Evolutionary conservation across 2,797 vertebrate species (phyloP), one percentile per base, ranked within the genome.

Genomic region (Petrocephalus sullivani): DNA sequence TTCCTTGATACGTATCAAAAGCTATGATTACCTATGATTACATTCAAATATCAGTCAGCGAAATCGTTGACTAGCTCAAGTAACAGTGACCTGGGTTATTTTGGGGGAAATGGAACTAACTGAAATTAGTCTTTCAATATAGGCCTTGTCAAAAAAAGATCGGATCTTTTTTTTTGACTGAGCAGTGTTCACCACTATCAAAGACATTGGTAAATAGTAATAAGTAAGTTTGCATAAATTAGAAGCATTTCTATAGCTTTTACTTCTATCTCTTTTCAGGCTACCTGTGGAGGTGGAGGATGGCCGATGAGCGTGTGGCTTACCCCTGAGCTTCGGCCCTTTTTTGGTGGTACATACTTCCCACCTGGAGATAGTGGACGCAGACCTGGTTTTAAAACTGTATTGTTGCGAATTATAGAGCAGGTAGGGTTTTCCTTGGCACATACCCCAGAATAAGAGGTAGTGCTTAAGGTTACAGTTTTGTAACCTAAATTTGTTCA

Each of bases 221-320:
- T 84, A 21, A 53, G 6, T 51, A 2, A 54, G 5, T 54, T 0
- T 49, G 9, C 46, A 54, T 54, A 23, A 12, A 54, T 84, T 16
- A 53, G 14, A 41, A 46, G 37, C 8, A 46, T 46, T 67, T 67
- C 28, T 71, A 1, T 9, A 37, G 16, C 4, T 87, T 54, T 87
- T 88, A 41, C 61, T 19, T 49, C 0, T 6, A 5, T 86, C 21
- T 89, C 0, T 90, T 2, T 85, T 87, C 91, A 99, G 98, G 97
- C 97, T 57, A 98, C 97, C 87, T 97, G 96, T 28, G 97, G 97
- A 21, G 96, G 97, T 85, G 98, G 98, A 56, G 98, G 98, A 57
- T 99, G 98, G 98, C 98, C 98, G 4, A 99, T 99, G 98, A 99
- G 94, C 0, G 97, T 99, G 49, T 99, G 98, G 98, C 91, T 99